Percentiles rank a stretch among this genome's conserved stretches.
These are phyloP conservation scores for Calonectris borealis DNA, from an alignment of 2,113 vertebrate genomes.

Conservation along the genomic window DNA sequence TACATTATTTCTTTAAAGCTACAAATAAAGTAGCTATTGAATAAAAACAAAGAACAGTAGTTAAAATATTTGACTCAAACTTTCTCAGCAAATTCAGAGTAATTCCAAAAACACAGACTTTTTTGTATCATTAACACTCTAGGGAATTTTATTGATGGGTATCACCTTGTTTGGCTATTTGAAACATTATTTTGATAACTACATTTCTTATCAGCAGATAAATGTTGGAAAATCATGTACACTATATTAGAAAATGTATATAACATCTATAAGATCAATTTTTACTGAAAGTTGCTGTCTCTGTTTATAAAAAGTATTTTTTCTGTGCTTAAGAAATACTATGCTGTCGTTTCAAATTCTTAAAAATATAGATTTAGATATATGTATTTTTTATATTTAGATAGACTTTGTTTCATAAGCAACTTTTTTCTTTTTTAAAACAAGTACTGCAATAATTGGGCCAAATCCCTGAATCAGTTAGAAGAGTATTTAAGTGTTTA, in stretches of 20 bases:
- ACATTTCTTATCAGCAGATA: neutral
- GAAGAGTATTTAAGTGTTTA: neutral
- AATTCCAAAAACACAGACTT: neutral
- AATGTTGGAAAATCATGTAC: neutral
- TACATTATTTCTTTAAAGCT: neutral
- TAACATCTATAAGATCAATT: neutral
- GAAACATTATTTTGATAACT: neutral
- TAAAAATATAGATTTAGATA: neutral
- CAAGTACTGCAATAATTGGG: neutral
- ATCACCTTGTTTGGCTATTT: neutral
- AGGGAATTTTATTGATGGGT: neutral
- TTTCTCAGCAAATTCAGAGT: neutral
- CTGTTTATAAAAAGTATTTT: neutral
- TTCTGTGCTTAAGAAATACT: neutral
- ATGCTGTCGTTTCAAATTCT: neutral
- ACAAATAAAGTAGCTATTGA: neutral
- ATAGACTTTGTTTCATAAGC: neutral
- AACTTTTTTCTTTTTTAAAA: neutral
- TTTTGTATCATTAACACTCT: neutral
- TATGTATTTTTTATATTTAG: neutral
- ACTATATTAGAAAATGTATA: neutral
- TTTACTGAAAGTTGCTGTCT: neutral
- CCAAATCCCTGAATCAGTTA: neutral
- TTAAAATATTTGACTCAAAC: neutral
- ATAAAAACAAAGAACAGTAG: neutral